A percentile compares a stretch with the other conserved stretches of the same genome.
These are phyloP conservation scores for Trialeurodes vaporariorum DNA, from an alignment of 1,140 invertebrate species.

Conservation along the genomic window DNA sequence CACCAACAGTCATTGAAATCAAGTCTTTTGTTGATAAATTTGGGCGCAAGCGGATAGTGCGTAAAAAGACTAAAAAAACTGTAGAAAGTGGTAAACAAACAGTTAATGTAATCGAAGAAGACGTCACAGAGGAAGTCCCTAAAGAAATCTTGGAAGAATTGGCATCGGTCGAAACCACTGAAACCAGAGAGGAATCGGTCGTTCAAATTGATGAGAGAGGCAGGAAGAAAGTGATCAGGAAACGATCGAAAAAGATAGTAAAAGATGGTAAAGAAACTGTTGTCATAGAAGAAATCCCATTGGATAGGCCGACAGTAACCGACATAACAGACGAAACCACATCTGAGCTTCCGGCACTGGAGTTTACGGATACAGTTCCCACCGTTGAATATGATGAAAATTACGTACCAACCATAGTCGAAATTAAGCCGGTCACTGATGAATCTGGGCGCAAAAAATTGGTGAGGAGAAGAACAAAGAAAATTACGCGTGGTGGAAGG, in stretches of 20 bases:
- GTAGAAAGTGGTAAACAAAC: neutral
- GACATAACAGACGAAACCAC: neutral
- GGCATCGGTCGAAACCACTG: too few species aligned
- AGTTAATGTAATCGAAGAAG: neutral
- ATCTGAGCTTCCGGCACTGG: neutral
- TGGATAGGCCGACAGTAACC: neutral
- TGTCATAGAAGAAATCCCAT: neutral
- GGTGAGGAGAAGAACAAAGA: conserved; percentile 7
- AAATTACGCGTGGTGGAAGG: conserved; percentile 1
- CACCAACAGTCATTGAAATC: neutral
- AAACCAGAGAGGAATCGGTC: neutral
- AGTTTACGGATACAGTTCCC: neutral
- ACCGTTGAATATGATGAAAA: neutral
- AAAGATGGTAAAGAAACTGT: neutral
- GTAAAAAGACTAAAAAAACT: neutral
- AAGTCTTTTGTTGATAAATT: neutral
- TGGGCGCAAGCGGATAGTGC: neutral
- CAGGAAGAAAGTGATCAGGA: neutral
- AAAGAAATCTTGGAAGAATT: neutral
- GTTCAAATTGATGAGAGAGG: neutral
- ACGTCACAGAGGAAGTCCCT: neutral
- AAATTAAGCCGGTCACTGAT: neutral
- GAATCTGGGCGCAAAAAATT: neutral
- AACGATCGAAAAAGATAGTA: neutral
- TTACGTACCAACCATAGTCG: neutral